phyloP scores from a whole-genome alignment of 2,797 vertebrate species.

The Peromyscus eremicus region DNA sequence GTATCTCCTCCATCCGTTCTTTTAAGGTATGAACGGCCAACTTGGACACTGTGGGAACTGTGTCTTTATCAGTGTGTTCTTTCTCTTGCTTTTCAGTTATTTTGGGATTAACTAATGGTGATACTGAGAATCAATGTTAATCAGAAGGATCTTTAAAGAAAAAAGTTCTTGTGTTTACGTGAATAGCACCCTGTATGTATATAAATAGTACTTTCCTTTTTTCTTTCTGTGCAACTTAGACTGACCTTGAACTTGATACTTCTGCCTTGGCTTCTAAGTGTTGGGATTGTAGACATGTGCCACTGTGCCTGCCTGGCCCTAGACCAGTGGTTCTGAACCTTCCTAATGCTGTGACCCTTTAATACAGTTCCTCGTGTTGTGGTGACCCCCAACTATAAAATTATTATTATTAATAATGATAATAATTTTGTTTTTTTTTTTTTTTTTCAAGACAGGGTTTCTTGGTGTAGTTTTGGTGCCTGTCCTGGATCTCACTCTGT shows the following conservation, averaged over 20 bases:
- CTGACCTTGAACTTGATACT: not conserved
- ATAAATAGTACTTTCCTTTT: not conserved
- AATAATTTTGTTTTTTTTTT: too few relatives aligned
- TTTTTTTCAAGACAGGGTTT: too few relatives aligned
- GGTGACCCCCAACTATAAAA: not conserved
- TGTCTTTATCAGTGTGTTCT: not conserved
- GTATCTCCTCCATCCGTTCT: constrained; percentile 99
- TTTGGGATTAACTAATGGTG: not conserved
- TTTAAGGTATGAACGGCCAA: constrained; percentile 92
- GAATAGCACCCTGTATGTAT: not conserved
- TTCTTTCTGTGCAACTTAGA: not conserved
- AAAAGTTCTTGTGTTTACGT: not conserved
- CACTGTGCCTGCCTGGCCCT: not conserved
- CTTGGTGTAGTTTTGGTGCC: too few relatives aligned
- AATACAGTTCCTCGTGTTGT: not conserved
- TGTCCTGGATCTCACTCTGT: too few relatives aligned
- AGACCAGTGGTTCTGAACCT: not conserved
- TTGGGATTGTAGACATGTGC: not conserved
- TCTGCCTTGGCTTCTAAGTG: not conserved
- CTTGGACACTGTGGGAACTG: not conserved
- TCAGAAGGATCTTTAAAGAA: not conserved
- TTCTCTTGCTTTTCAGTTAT: not conserved
- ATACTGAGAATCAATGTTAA: not conserved
- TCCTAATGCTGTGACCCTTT: not conserved
- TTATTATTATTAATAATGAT: too few relatives aligned